phyloP scores from a whole-genome alignment of 2,113 vertebrate species.

The Glaucidium brasilianum region DNA sequence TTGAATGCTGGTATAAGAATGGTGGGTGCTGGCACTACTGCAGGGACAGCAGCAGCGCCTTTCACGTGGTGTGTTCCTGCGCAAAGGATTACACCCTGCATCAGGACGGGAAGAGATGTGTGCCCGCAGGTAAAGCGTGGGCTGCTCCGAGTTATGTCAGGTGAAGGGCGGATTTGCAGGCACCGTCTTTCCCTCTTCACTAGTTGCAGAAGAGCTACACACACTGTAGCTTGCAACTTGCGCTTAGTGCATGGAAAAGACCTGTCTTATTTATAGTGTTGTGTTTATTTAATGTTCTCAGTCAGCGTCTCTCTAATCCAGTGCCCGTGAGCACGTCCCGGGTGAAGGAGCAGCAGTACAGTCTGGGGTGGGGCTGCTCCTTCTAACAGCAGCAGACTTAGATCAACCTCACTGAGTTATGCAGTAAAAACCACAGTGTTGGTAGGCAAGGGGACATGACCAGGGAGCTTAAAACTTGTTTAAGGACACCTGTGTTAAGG shows the following conservation, averaged over 20 bases:
- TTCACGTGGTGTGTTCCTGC: slow-evolving; percentile 62
- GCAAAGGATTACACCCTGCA: slow-evolving; percentile 60
- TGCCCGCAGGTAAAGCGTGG: slow-evolving; percentile 40
- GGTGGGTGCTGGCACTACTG: slow-evolving; percentile 81
- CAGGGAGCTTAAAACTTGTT: not conserved
- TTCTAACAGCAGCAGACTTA: not conserved
- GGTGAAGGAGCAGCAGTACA: not conserved
- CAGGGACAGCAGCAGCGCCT: slow-evolving; percentile 7
- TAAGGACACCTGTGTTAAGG: no score
- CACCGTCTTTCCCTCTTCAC: not conserved
- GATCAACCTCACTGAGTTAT: no score
- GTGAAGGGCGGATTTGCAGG: not conserved
- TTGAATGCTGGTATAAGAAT: slow-evolving; percentile 75
- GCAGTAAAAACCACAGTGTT: not conserved
- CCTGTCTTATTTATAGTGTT: not conserved
- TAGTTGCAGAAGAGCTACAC: not conserved
- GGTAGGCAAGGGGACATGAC: not conserved
- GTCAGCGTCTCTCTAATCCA: not conserved
- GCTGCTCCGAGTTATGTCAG: rapidly evolving
- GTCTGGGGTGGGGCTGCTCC: not conserved
- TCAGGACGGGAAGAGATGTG: slow-evolving; percentile 58
- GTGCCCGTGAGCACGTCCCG: rapidly evolving
- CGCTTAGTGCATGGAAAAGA: not conserved
- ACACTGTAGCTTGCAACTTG: not conserved
- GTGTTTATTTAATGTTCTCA: not conserved